These are phyloP conservation scores for Urophycis tenuis DNA, from an alignment of 2,797 vertebrate genomes.

Conservation along the genomic window DNA sequence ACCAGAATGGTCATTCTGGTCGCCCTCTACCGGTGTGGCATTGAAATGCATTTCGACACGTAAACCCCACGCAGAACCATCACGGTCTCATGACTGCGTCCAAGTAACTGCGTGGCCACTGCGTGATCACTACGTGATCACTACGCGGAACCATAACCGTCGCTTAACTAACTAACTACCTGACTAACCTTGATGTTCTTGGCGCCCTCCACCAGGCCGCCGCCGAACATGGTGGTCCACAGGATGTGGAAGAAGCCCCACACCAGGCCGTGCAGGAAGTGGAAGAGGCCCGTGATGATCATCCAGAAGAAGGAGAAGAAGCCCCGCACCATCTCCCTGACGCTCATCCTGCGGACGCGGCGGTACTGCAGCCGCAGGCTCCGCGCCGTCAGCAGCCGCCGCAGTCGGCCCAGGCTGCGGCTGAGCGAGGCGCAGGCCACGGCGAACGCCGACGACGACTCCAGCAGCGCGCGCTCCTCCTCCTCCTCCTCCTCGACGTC, in stretches of 20 bases:
- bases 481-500: constrained; percentile 70
- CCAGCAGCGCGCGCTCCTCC: constrained; percentile 71
- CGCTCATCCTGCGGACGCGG: constrained; percentile 86
- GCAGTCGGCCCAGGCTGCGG: constrained; percentile 75
- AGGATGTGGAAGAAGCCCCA: constrained; percentile 92
- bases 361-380: constrained; percentile 84
- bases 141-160: no score
- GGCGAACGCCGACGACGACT: constrained; percentile 87
- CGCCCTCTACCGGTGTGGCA: no score
- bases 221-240: constrained; percentile 93
- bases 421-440: constrained; percentile 80
- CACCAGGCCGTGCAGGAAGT: constrained; percentile 77
- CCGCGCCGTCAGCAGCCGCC: constrained; percentile 79
- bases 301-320: constrained; percentile 91
- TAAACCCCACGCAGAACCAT: no score
- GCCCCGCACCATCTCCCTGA: constrained; percentile 82
- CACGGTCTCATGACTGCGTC: no score
- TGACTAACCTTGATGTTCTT: constrained; percentile 99
- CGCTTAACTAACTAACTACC: no score
- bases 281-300: constrained; percentile 81
- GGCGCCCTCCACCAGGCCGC: constrained; percentile 93
- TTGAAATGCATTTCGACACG: no score
- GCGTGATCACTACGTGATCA: no score
- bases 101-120: no score
- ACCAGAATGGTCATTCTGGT: no score